Base-by-base conservation (phyloP, 2,113 vertebrate species). In the Polypterus bichir region DNA sequence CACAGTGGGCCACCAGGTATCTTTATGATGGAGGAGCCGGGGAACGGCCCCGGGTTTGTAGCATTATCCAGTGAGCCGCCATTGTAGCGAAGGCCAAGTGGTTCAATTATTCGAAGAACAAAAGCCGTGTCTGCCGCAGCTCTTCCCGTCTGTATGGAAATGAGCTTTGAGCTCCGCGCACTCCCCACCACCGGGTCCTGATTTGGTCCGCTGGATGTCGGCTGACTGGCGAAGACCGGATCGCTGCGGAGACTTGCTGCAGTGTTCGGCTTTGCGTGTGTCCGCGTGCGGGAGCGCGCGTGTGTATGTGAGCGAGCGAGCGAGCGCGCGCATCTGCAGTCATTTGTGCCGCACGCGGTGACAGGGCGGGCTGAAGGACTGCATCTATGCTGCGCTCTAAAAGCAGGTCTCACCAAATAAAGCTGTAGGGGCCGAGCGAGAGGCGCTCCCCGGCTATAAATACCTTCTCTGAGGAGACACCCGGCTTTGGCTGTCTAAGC, bases 331-430 rank as follows among this genome's bases (percentile, higher is more conserved):
- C 64, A 59, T 62, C 55, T 57, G 63, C 65, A 70, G 71, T 66
- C 57, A 56, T 68, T 64, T 7, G 49, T 63, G 68, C 69, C 63
- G 62, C 79, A 61, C 51, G 53, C 53, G 51, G 62, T 54, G 69
- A 73, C 58, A 65, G 62, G 67, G 61, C 3, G 54, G 57, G 52
- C 48, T 56, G 48, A 59, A 6, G 27, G 62, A 64, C n/a, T 46
- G 46, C 62, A 68, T 48, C 46, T 47, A 10, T 56, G 66, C 65
- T 60, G 47, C 63, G 61, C 63, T 57, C 66, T 69, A 49, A 73
- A 77, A 70, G 64, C 77, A 80, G 71, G 77, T 62, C 63, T 74
- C 49, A 65, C 88, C 88, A 91, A 90, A 92, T 90, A 90, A 87
- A 92, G 92, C 65, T 68, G 88, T 85, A 84, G 73, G 78, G 80